Evolutionary conservation across 1,140 invertebrate genomes (phyloP), one percentile per base, ranked within the genome.

Genomic region (Diachasma alloeum): DNA sequence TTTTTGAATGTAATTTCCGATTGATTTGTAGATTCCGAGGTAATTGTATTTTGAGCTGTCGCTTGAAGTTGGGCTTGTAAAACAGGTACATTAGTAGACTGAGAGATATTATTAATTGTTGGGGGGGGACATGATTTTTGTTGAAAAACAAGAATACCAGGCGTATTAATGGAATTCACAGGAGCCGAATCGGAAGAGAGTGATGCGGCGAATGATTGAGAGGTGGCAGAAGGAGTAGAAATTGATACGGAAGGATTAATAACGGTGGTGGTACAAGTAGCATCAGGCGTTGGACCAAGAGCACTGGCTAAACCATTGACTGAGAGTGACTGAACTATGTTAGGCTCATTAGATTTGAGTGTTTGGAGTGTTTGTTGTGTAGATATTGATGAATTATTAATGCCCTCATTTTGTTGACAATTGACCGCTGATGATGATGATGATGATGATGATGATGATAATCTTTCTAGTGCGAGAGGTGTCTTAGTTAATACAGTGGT

Each of bases 11-110:
- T 86, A 15, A 90, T 88, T 39, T 91, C 90, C 79, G 88, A 91
- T 75, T 91, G 90, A 77, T 87, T 90, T 66, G 85, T 83, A 5
- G 79, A 79, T 66, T 88, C 85, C 17, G 71, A 66, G 68, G 22
- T n/a, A 37, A 88, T 80, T 48, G 82, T 87, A 70, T 84, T 86
- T 69, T 88, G 87, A 39, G 85, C 83, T 72, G 88, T 88, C 37
- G 90, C 87, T 84, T 92, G 92, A 48, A 93, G 84, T 75, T 93
- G 92, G 15, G 91, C 91, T 88, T 92, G 92, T 91, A 92, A 70
- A 4, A 85, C 86, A 79, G 74, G 90, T 82, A 92, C 91, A 83
- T 88, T 91, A 22, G 90, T 87, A 67, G 89, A 84, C 31, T 37
- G 26, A 37, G 26, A 19, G 8, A 19, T 39, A 78, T 89, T 88